phyloP scores from a whole-genome alignment of 1,140 invertebrate species.

The Lordiphosa stackelbergi region DNA sequence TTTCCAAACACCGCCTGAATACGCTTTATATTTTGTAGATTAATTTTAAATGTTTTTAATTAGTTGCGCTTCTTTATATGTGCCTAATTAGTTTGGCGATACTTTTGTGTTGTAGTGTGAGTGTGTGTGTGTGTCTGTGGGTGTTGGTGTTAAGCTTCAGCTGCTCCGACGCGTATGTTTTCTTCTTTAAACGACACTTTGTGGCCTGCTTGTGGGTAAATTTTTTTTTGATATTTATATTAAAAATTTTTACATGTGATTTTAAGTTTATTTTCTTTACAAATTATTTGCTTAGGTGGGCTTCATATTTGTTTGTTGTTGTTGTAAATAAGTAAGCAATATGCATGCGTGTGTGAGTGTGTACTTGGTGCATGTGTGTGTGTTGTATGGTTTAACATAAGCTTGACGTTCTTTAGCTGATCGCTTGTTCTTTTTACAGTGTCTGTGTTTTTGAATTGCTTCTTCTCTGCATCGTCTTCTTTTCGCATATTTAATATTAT shows the following conservation, averaged over 20 bases:
- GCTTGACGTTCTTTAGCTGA: constrained; percentile 41
- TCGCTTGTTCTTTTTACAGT: constrained; percentile 67
- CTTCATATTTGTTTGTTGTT: constrained; percentile 71
- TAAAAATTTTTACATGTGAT: constrained; percentile 44
- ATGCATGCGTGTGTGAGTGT: constrained; percentile 36
- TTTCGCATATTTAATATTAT: constrained; percentile 10
- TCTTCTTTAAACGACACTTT: constrained; percentile 6
- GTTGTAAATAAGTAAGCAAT: constrained; percentile 61
- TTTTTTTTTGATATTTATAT: constrained; percentile 30
- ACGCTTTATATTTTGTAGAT: constrained; percentile 31
- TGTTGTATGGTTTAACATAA: constrained; percentile 54
- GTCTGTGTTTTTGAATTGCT: constrained; percentile 25
- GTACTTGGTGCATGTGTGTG: constrained; percentile 12
- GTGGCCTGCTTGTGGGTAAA: constrained; percentile 31
- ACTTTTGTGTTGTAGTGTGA: constrained; percentile 26
- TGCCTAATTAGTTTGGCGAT: constrained; percentile 42
- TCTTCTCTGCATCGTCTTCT: constrained; percentile 47
- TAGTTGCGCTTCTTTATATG: constrained; percentile 29
- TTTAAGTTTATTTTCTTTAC: constrained; percentile 61
- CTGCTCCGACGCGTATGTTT: constrained; percentile 6
- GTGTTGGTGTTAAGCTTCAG: constrained; percentile 12
- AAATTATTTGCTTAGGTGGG: constrained; percentile 72
- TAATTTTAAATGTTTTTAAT: constrained; percentile 21
- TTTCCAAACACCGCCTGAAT: constrained; percentile 14
- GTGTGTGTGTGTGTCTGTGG: constrained; percentile 11